Evolutionary conservation across 2,113 vertebrate genomes (phyloP).

Genomic region (Leptosomus discolor): DNA sequence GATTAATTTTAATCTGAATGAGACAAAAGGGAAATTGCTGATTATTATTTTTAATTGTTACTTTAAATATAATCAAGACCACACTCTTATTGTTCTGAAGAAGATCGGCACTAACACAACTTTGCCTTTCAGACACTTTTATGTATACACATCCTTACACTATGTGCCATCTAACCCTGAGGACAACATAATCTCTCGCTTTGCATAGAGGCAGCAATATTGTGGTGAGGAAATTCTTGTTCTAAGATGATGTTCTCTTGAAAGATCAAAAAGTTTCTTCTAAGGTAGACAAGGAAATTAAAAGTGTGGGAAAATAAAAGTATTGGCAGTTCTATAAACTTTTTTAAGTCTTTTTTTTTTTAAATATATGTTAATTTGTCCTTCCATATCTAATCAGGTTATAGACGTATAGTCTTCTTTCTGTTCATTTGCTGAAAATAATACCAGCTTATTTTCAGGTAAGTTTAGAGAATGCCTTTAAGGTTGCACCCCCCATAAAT

Average conservation of each 20-base stretch:
- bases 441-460: background rate
- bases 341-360: background rate
- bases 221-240: background rate
- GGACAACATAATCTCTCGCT: background rate
- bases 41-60: conserved; percentile 11
- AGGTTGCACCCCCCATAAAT: background rate
- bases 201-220: background rate
- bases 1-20: background rate
- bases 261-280: background rate
- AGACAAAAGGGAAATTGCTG: background rate
- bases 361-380: background rate
- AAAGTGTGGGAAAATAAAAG: background rate
- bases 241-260: background rate
- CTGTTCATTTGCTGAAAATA: background rate
- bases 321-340: background rate
- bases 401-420: background rate
- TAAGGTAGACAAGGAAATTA: background rate
- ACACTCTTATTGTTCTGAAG: background rate
- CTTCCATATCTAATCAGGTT: background rate
- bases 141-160: background rate
- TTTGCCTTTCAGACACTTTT: background rate
- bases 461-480: background rate
- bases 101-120: background rate
- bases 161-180: background rate
- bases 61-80: background rate